Base-by-base conservation (phyloP, 2,113 vertebrate genomes). In the Eonycteris spelaea region DNA sequence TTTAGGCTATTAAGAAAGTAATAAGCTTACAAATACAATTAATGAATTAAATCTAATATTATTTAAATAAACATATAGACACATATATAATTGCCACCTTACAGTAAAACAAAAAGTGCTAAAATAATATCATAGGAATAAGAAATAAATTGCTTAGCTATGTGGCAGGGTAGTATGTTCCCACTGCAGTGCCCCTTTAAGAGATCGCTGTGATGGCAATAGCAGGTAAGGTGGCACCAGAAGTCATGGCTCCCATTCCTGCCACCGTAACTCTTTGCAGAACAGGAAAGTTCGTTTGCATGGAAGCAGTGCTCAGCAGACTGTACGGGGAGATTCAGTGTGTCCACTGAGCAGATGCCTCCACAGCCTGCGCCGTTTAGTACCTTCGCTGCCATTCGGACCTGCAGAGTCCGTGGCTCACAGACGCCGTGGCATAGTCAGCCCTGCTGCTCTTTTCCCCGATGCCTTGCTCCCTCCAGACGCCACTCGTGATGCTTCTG, bases 1-100 rank as follows among this genome's bases (percentile, higher is more conserved):
- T 33, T 73, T 91, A 93, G 93, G 13, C 85, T 91, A 33, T 96
- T 77, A 95, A 94, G 87, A 94, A 92, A 91, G 91, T 70, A 83
- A 35, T 85, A 88, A 89, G 85, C 80, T 73, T 95, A 61, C 13
- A 71, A 75, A n/a, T 87, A 73, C 65, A 84, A 84, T 85, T 86
- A 78, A 90, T 80, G 14, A 85, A 59, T 91, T 86, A 82, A 86
- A 67, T 57, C 43, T 95, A 75, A 77, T 96, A 65, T 53, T 70
- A 13, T 96, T 96, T 92, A 82, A 94, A 38, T 93, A 91, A 63
- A 73, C 71, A 73, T 30, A 74, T 35, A 51, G 4, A 59, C 14
- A 73, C 5, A 28, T 59, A 84, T 57, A 61, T 55, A 61, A 45
- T 82, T 90, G 28, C 80, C 51, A 88, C 61, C 22, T 10, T 91